These are phyloP conservation scores for Pygathrix nemaeus DNA, from an alignment of 2,113 vertebrate genomes.

Conservation along the genomic window DNA sequence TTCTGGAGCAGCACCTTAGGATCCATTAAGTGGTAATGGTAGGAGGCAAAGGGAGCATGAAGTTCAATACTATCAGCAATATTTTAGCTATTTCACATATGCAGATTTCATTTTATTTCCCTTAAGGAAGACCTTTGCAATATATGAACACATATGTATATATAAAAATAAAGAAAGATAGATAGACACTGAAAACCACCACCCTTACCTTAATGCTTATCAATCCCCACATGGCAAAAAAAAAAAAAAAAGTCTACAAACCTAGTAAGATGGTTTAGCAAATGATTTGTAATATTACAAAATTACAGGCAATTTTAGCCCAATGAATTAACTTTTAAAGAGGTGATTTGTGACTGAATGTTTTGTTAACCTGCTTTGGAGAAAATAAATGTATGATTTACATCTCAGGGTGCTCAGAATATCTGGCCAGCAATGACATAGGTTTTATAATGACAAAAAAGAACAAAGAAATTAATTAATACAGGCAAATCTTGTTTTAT, in stretches of 20 bases:
- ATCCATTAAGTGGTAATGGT: background rate
- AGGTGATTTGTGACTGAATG: background rate
- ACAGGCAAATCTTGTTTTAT: background rate
- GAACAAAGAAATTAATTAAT: conserved; percentile 50
- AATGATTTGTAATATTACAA: conserved; percentile 17
- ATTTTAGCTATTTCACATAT: background rate
- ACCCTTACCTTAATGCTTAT: background rate
- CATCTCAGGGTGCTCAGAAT: background rate
- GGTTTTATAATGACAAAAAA: conserved; percentile 38
- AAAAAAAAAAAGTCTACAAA: background rate
- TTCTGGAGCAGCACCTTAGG: background rate
- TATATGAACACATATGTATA: background rate
- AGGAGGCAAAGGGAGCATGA: background rate
- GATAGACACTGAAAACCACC: background rate
- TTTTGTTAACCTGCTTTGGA: conserved; percentile 24
- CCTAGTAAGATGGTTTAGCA: background rate
- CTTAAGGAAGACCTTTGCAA: background rate
- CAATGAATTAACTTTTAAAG: background rate
- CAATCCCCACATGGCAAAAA: background rate
- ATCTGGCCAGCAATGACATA: background rate
- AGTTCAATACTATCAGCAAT: background rate
- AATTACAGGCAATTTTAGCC: background rate
- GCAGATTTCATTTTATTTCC: background rate
- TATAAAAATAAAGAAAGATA: background rate
- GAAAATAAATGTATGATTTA: conserved; percentile 35